Base-by-base conservation (phyloP, 2,797 vertebrate genomes). In the Margarornis squamiger region DNA sequence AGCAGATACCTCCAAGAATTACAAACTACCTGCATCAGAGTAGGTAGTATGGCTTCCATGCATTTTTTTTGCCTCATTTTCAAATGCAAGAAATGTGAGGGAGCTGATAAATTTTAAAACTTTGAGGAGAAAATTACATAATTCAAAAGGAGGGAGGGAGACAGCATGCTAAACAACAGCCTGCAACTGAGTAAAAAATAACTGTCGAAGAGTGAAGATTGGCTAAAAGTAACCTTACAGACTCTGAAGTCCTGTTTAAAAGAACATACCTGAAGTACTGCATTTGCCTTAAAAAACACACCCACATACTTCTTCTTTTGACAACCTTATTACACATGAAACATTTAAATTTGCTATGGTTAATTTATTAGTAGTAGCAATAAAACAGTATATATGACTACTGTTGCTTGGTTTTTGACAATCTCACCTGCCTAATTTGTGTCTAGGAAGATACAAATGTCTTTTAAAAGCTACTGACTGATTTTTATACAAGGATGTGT, bases 1-100 rank as follows among this genome's bases (percentile, higher is more conserved):
- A 65, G 36, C 4, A 10, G 45, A 23, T 54, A 6, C 0, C 2
- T 10, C 15, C 14, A 7, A 7, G 20, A 76, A 10, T 43, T 49
- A 36, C n/a, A 74, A 45, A 45, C 43, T 45, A 45, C 19, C 9
- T 45, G 43, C 43, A 45, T 45, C 20, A 36, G 34, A 70, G n/a
- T 11, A 52, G 61, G 4, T 29, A 15, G 7, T 11, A 24, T 57
- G 34, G 34, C 26, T 74, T 74, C 66, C 18, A 3, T 32, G 38
- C 2, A 4, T 45, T 34, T 62, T 61, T 80, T 74, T 43, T 52
- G 11, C 14, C 27, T 77, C 8, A 7, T 80, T 80, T 88, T 77
- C 62, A 84, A 58, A 49, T 71, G 26, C 10, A 45, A 36, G 38
- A 74, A 49, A 3, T 45, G 19, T 3, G 1, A 65, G 19, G 46